These are phyloP conservation scores for Lepus oiostolus DNA, from an alignment of 2,797 vertebrate genomes.

Conservation along the genomic window DNA sequence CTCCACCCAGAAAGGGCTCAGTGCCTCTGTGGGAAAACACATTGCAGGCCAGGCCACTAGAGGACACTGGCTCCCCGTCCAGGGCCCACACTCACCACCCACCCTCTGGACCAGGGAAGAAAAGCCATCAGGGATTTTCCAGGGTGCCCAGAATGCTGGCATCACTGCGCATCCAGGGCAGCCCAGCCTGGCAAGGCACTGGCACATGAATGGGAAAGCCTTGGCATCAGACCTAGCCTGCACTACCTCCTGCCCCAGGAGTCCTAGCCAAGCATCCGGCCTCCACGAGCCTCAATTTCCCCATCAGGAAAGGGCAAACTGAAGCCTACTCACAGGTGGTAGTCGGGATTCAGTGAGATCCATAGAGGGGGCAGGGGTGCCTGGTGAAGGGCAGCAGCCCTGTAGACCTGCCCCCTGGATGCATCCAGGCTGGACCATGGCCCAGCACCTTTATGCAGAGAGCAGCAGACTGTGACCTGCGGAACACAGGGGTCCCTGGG, in stretches of 20 bases:
- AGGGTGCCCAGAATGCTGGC: background rate
- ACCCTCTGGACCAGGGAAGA: background rate
- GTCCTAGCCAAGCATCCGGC: background rate
- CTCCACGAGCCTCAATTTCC: background rate
- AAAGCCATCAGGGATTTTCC: background rate
- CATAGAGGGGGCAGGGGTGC: rapidly evolving
- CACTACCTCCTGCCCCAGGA: rapidly evolving
- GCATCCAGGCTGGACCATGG: background rate
- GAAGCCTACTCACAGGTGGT: background rate
- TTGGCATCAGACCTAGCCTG: too few relatives aligned
- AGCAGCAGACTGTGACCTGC: background rate
- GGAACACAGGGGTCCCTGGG: background rate
- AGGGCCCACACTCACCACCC: too few relatives aligned
- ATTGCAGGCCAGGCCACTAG: background rate
- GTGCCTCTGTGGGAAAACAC: too few relatives aligned
- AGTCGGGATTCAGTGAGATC: background rate
- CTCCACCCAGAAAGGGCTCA: background rate
- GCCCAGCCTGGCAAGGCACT: rapidly evolving
- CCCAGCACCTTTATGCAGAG: background rate
- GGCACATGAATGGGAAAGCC: background rate
- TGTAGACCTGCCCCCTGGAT: background rate
- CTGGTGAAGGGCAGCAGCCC: too few relatives aligned
- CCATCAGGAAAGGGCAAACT: rapidly evolving
- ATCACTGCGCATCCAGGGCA: background rate
- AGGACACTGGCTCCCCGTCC: background rate